Evolutionary conservation across 2,888 invertebrate genomes (phyloP), one percentile per base, ranked within the genome.

Genomic region (Spialia ferax): DNA sequence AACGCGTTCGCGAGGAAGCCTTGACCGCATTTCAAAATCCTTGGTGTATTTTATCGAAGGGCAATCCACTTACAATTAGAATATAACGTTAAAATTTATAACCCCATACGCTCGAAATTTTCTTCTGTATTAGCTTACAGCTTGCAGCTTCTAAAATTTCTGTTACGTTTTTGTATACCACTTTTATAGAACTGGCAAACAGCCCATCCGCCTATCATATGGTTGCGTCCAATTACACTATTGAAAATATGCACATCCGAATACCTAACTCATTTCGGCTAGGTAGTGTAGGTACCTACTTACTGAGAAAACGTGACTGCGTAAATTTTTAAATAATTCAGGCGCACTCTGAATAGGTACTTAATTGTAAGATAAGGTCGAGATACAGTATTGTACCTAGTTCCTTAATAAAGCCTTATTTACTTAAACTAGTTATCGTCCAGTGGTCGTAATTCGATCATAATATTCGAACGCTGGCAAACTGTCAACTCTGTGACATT

Each of bases 21-120:
- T 65, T 65, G 65, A 65, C 65, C 65, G 35, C 35, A 59, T 65
- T 65, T 32, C 35, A 18, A 52, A 65, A 65, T 59, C 65, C 59
- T 65, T 59, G 57, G 57, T n/a, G 50, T 20, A 38, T 13, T 48
- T 57, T 7, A 26, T n/a, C 32, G 22, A 65, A 26, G 65, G 57
- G 29, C 26, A 22, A 35, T 48, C 18, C 35, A 57, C 18, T 32
- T 23, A 50, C 35, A 35, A 29, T 35, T 26, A 64, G 50, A 23
- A 57, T 38, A 50, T 50, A 7, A 54, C 26, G 50, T 26, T 26
- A 23, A 52, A 52, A 59, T 48, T 18, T 32, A 4, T 18, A 15
- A 10, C 11, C 11, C 29, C 2, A 23, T 8, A 38, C 22, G 15
- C 18, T 52, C 52, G 10, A 52, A 5, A 52, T 20, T 42, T 42